Base-by-base conservation (phyloP, 1,140 invertebrate species). In the Calliopsis andreniformis region DNA sequence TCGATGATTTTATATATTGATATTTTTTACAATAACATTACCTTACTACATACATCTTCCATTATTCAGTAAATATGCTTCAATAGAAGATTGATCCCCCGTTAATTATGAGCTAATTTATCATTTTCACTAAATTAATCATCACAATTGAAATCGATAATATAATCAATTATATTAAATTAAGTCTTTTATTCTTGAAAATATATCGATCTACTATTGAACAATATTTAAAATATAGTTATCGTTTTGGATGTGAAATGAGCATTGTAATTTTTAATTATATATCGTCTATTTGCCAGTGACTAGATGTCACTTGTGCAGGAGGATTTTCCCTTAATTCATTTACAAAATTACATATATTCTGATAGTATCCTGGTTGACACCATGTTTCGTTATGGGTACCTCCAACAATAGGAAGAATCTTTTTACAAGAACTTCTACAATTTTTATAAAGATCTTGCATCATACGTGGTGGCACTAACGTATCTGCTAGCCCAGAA, bases 331-430 rank as follows among this genome's bases (percentile, higher is more conserved):
- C 84, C 35, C 89, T 88, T 6, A 92, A 78, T 66, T 94, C 93
- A 16, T 89, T 87, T 45, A 95, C 86, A 85, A 95, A 95, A 59
- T 86, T 83, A 43, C 86, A 89, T 61, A 95, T 92, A 25, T 92
- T 91, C 69, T 94, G 91, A 84, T 95, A 96, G 82, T 96, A 96
- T 23, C 92, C 93, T 30, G 90, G 87, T 83, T 92, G 91, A 51
- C 91, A 94, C 97, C 97, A 98, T 0, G 97, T 98, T 88, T 98
- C 97, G 86, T 98, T 98, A 87, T 98, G 97, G 0, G 96, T 96
- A 0, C 96, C 96, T 20, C 94, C 94, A 25, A 93, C 93, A 89
- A 98, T 93, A 83, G 95, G 93, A 18, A 96, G 88, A 42, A 97
- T 88, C 77, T 95, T 94, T 91, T 98, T 97, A 70, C 92, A 92